Base-by-base conservation (phyloP, 1,140 invertebrate genomes). In the Coboldia fuscipes region DNA sequence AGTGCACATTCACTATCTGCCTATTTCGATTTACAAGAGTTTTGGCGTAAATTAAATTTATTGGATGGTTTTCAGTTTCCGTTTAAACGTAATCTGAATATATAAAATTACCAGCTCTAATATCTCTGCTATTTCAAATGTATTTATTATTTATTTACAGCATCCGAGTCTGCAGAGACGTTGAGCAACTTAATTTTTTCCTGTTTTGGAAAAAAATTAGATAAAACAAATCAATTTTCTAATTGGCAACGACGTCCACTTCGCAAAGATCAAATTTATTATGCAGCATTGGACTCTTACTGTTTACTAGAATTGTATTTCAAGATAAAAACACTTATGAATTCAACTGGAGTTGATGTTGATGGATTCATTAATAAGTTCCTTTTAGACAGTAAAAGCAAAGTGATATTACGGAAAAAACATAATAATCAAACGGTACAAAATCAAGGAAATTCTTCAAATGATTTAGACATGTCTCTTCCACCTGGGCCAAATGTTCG, bases 211-310 rank as follows among this genome's bases (percentile, higher is more conserved):
- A 60, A 65, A 34, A 66, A 67, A 29, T 50, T 88, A 1, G 66
- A 79, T 47, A 88, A 88, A 54, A 61, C 61, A 3, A 76, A 88
- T 50, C 81, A 85, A 43, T 79, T 82, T 57, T 83, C 79, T 0
- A 75, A 86, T 56, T 88, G 82, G 82, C 72, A 81, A 37, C 64
- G 65, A 42, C 55, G 83, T 41, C 83, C 83, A 3, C 48, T 88
- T 9, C 51, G 80, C 12, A 48, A 65, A 22, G 62, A 65, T 37
- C 83, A 88, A 56, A 65, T 81, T 16, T 51, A 56, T 24, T 88
- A 88, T 61, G 82, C 80, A 70, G 78, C 79, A 8, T 48, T 81
- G 12, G 80, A 85, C 59, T 77, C 77, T 0, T 76, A 68, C 46
- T 81, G 79, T 45, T 50, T 86, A 14, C 41, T 85, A 29, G 66